Conservation (phyloP, 2,113 vertebrate genomes). For the Oreotrochilus melanogaster region DNA sequence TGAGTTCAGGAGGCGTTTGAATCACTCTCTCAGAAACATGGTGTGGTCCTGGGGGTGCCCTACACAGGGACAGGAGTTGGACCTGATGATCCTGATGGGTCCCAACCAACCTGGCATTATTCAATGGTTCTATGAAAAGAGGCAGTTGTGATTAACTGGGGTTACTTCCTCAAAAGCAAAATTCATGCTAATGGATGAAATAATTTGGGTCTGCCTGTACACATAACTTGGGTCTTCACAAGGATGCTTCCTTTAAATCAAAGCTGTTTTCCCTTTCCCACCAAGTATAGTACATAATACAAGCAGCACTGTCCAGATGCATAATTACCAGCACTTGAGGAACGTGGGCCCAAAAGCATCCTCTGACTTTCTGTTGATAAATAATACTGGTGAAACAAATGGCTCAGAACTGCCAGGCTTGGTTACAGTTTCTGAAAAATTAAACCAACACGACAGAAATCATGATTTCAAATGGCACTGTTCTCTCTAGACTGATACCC, state of each 20-base stretch:
- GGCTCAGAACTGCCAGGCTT: slow-evolving; percentile 73
- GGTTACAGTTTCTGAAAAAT: slow-evolving; percentile 67
- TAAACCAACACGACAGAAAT: slow-evolving; percentile 75
- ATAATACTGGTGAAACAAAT: slow-evolving; percentile 66
- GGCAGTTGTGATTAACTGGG: background rate
- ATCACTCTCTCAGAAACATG: too few relatives aligned
- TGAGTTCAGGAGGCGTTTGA: too few relatives aligned
- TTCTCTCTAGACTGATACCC: slow-evolving; percentile 65
- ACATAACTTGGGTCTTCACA: background rate
- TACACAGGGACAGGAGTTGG: too few relatives aligned
- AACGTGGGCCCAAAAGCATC: slow-evolving; percentile 64
- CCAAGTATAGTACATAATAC: background rate
- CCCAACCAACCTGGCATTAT: too few relatives aligned
- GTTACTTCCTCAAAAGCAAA: slow-evolving; percentile 37
- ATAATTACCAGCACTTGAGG: slow-evolving; percentile 72
- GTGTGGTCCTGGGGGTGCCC: too few relatives aligned
- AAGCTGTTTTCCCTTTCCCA: slow-evolving; percentile 14
- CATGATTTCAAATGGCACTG: slow-evolving; percentile 56
- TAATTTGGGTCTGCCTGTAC: background rate
- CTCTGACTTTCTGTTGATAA: slow-evolving; percentile 70
- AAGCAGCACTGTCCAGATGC: slow-evolving; percentile 17
- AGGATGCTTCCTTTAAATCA: slow-evolving; percentile 49
- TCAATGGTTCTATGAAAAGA: background rate
- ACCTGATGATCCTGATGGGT: too few relatives aligned
- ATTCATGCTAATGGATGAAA: slow-evolving; percentile 36